phyloP scores from a whole-genome alignment of 35 echinoderm and acorn worm species.

The Lytechinus pictus region DNA sequence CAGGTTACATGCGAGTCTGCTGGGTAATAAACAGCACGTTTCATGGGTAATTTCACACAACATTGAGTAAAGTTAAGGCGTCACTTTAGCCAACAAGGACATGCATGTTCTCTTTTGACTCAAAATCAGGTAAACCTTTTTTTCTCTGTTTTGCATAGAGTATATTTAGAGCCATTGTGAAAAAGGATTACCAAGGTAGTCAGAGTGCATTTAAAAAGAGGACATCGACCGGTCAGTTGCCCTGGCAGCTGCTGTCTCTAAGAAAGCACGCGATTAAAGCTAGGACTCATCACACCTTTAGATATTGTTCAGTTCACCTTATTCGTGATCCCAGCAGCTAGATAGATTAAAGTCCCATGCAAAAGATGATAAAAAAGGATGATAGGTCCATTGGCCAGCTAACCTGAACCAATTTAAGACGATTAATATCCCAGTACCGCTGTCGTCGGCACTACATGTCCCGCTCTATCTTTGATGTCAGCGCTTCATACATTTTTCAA shows the following conservation, averaged over 20 bases:
- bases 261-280: neutral
- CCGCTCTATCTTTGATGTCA: neutral
- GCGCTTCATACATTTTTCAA: neutral
- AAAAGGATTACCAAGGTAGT: too few relatives aligned
- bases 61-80: too few relatives aligned
- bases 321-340: neutral
- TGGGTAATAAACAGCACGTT: too few relatives aligned
- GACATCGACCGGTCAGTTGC: neutral
- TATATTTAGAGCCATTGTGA: too few relatives aligned
- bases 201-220: neutral
- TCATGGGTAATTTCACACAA: too few relatives aligned
- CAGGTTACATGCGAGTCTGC: too few relatives aligned
- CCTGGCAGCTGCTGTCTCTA: neutral
- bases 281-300: neutral
- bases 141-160: too few relatives aligned
- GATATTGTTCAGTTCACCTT: neutral
- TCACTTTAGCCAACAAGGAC: too few relatives aligned
- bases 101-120: too few relatives aligned
- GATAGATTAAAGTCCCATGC: neutral
- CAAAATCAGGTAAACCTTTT: too few relatives aligned
- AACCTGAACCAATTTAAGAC: neutral
- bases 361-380: neutral
- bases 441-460: neutral
- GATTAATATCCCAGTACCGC: neutral
- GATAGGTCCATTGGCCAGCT: neutral